Evolutionary conservation across 2,113 vertebrate genomes (phyloP), one percentile per base, ranked within the genome.

Genomic region (Sinocyclocheilus grahami): DNA sequence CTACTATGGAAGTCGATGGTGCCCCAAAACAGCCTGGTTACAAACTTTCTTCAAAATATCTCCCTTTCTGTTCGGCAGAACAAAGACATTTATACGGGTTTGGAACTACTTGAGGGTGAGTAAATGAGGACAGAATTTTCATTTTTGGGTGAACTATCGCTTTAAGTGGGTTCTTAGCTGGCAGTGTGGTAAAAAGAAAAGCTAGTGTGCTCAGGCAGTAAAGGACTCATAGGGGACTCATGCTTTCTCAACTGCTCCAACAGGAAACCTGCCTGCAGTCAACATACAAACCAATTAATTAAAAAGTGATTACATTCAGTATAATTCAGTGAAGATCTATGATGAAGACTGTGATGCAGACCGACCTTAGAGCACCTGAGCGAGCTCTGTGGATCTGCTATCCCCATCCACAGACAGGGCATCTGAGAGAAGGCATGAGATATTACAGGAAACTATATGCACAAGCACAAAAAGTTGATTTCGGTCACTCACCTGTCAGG

Each of bases 81-180:
- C 27, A 27, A 27, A 27, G 27, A 27, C 27, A 27, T 27, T 27
- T 27, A 27, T 27, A 27, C 27, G 27, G 27, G 27, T 27, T 27
- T 27, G 27, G 27, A 27, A 27, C 27, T 27, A 27, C 27, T 27
- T 27, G 27, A 27, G 27, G 27, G 27, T 27, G 27, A 27, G 27
- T 27, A 27, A 27, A 27, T 27, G 1, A 27, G 0, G 27, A 27
- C 27, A 27, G 27, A 27, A 27, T 27, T 27, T 27, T 27, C 27
- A 27, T 27, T 27, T 27, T 27, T 27, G 27, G 27, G 27, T 27
- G 27, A 27, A 27, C 27, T 27, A 27, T 27, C 27, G 27, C 27
- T 27, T 27, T 96, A 84, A 98, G 92, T 4, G 98, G 97, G 91
- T 98, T 98, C 93, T 97, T 99, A 18, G 86, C 22, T 85, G 86